Base-by-base conservation (phyloP, 1,140 invertebrate genomes). In the Rhagoletis zephyria region DNA sequence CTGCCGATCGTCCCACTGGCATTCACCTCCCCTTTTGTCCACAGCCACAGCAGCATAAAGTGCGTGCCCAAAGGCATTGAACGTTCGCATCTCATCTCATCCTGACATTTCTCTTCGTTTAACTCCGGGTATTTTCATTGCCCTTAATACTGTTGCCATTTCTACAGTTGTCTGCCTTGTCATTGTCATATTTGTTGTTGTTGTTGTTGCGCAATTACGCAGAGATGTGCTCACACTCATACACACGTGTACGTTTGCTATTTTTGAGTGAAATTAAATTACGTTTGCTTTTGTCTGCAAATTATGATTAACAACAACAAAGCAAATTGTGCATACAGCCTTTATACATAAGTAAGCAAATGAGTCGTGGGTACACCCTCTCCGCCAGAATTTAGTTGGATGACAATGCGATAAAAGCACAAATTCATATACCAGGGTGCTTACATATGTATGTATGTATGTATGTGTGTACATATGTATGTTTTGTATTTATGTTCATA, bases 221-320 rank as follows among this genome's bases (percentile, higher is more conserved):
- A 56, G 70, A 30, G 42, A 81, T 48, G 74, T 48, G 10, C 14
- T 14, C 70, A 74, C 16, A 42, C 42, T 4, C 42, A 14, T 19
- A 81, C 74, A 19, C 67, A 16, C 19, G 30, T 67, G n/a, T 48
- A 45, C 70, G 6, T 48, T 74, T 81, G 48, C 45, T 81, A 16
- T 51, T 81, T 81, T 81, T 56, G 74, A 56, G 48, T 81, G 74
- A 81, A 81, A 81, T 81, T 81, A 56, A 81, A 81, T 81, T 81
- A 81, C 74, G 74, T 81, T 81, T 81, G 74, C 74, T 81, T 81
- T 81, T 81, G 74, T 81, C 74, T 81, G 74, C 74, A 81, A 81
- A 81, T 81, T 81, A 81, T 81, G 19, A 81, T 81, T 81, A 81
- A 81, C 74, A 81, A 56, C 14, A 56, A 81, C 74, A 81, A 81